phyloP scores from a whole-genome alignment of 2,113 vertebrate genomes.

The Ptilonorhynchus violaceus region DNA sequence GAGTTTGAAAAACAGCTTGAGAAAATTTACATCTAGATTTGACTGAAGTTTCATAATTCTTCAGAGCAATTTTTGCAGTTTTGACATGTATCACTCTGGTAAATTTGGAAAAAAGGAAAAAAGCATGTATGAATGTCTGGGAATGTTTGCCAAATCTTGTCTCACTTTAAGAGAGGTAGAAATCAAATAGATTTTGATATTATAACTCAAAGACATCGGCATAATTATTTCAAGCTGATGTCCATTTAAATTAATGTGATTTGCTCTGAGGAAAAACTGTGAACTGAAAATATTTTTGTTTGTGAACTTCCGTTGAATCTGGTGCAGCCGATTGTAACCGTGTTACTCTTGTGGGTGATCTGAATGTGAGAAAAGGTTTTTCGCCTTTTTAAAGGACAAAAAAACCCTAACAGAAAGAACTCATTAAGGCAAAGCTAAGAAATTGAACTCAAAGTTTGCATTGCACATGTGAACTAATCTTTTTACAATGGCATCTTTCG shows the following conservation, averaged over 20 bases:
- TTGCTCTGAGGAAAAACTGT: neutral
- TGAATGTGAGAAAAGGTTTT: neutral
- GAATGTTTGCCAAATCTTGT: neutral
- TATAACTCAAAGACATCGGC: neutral
- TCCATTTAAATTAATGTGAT: neutral
- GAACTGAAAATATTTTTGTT: neutral
- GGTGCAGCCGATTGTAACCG: neutral
- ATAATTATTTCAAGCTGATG: neutral
- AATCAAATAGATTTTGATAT: neutral
- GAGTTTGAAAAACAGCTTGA: neutral
- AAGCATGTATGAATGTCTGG: neutral
- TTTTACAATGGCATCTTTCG: conserved; percentile 30
- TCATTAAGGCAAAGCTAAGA: conserved; percentile 61
- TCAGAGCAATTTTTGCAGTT: neutral
- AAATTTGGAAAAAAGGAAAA: neutral
- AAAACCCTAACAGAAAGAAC: conserved; percentile 26
- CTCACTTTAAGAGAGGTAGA: neutral
- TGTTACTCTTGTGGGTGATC: neutral
- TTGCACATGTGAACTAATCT: conserved; percentile 58
- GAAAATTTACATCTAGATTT: neutral
- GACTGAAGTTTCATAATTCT: neutral
- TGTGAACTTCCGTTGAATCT: neutral
- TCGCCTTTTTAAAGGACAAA: neutral
- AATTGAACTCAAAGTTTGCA: conserved; percentile 50
- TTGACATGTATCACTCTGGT: neutral